phyloP scores from a whole-genome alignment of 2,797 vertebrate genomes.

The Fundulus diaphanus region DNA sequence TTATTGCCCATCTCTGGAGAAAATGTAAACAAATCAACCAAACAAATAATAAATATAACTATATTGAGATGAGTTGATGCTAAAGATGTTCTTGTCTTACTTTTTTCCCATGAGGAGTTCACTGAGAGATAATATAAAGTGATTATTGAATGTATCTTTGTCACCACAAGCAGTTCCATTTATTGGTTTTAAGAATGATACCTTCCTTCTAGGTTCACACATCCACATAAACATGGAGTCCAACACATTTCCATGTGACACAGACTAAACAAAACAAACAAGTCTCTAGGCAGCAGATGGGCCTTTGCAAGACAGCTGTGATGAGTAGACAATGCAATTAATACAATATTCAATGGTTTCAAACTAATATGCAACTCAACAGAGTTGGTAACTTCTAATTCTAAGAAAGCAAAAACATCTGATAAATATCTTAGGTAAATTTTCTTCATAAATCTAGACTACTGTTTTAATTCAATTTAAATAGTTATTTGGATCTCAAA shows the following conservation, averaged over 20 bases:
- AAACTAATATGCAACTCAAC: slow-evolving; percentile 48
- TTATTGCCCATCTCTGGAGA: neutral
- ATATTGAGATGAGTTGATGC: no score
- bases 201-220: slow-evolving; percentile 23
- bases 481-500: no score
- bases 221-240: slow-evolving; percentile 31
- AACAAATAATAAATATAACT: neutral
- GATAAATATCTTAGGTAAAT: slow-evolving; percentile 21
- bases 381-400: slow-evolving; percentile 9
- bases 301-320: slow-evolving; percentile 63
- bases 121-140: slow-evolving; percentile 24
- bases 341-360: slow-evolving; percentile 66
- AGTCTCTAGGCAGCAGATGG: slow-evolving; percentile 64
- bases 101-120: slow-evolving; percentile 19
- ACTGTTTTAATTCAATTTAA: no score
- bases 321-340: slow-evolving; percentile 54
- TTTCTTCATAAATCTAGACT: neutral
- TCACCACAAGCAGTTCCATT: slow-evolving; percentile 6
- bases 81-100: neutral
- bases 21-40: neutral
- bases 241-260: slow-evolving; percentile 52
- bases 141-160: slow-evolving; percentile 33
- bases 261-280: slow-evolving; percentile 62
- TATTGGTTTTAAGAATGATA: slow-evolving; percentile 20
- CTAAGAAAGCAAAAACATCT: slow-evolving; percentile 3